A percentile compares a stretch with the other conserved stretches of the same genome.
Conservation (phyloP, 23 tunicate genomes). For the Phallusia fumigata region DNA sequence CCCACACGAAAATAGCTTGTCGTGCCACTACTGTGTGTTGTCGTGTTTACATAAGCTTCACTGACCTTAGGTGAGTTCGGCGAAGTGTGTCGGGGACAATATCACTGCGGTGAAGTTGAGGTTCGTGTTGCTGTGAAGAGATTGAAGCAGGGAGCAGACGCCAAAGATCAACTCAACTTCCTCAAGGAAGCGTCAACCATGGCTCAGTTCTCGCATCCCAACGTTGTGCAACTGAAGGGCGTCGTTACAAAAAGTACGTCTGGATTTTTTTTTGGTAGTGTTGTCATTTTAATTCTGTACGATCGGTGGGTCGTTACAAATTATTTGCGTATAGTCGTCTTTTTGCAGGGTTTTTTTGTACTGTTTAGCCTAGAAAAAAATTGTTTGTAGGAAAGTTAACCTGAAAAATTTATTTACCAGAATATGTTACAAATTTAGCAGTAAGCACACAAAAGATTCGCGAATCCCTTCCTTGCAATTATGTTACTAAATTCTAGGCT, state of each 20-base stretch:
- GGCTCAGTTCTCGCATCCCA: slow-evolving; percentile 77
- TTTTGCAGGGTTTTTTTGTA: not conserved
- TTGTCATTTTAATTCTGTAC: not conserved
- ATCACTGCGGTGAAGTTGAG: not conserved
- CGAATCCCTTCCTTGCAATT: too few relatives aligned
- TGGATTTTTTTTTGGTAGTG: not conserved
- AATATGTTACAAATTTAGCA: too few relatives aligned
- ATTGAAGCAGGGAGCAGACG: slow-evolving; percentile 40
- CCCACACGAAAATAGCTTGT: too few relatives aligned
- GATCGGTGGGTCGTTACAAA: not conserved
- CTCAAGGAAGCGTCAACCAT: slow-evolving; percentile 64
- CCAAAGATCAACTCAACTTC: slow-evolving; percentile 47
- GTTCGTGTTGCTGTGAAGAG: slow-evolving; percentile 49
- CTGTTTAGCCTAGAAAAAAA: too few relatives aligned
- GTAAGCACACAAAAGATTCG: too few relatives aligned
- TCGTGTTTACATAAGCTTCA: too few relatives aligned
- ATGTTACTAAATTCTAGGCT: too few relatives aligned
- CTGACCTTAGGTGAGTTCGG: slow-evolving; percentile 60
- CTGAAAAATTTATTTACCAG: too few relatives aligned
- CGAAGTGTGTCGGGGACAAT: slow-evolving; percentile 50
- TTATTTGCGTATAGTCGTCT: not conserved
- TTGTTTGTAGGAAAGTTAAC: too few relatives aligned
- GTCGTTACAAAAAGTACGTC: slow-evolving; percentile 78
- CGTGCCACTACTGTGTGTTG: too few relatives aligned
- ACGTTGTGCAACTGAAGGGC: slow-evolving; percentile 63